Conservation (phyloP, 2,888 invertebrate genomes). For the Rhagophthalmus giganteus region DNA sequence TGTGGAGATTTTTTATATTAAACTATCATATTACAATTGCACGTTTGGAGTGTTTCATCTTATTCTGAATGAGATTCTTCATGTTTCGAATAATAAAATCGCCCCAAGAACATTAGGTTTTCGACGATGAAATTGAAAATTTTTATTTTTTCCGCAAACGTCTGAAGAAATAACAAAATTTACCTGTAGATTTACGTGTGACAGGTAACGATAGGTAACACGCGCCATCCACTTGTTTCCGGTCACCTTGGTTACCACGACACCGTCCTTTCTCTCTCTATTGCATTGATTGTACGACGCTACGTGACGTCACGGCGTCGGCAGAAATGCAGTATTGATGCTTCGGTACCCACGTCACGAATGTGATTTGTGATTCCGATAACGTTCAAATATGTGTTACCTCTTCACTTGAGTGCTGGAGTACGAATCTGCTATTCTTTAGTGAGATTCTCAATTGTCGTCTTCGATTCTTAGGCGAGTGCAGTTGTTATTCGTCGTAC, state of each 20-base stretch:
- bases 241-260: slow-evolving; percentile 23
- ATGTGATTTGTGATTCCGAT: slow-evolving; percentile 35
- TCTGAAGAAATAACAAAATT: slow-evolving; percentile 14
- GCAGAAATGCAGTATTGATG: slow-evolving; percentile 33
- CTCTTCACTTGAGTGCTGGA: slow-evolving; percentile 26
- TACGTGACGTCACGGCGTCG: slow-evolving; percentile 33
- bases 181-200: slow-evolving; percentile 26
- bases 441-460: slow-evolving; percentile 22
- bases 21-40: too few species aligned
- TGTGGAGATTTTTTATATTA: too few species aligned
- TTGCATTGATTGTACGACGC: slow-evolving; percentile 30
- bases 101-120: too few species aligned
- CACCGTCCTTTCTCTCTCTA: slow-evolving; percentile 25
- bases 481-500: too few species aligned
- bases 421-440: slow-evolving; percentile 23
- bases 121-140: slow-evolving; percentile 7
- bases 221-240: slow-evolving; percentile 28
- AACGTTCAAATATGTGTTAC: slow-evolving; percentile 34
- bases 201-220: slow-evolving; percentile 30
- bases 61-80: too few species aligned
- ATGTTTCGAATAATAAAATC: too few species aligned
- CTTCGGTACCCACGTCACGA: slow-evolving; percentile 29
- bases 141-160: slow-evolving; percentile 21
- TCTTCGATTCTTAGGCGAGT: too few species aligned
- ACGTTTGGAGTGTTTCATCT: too few species aligned